These are phyloP conservation scores for Hippocampus zosterae DNA, from an alignment of 2,113 vertebrate genomes.

Conservation along the genomic window DNA sequence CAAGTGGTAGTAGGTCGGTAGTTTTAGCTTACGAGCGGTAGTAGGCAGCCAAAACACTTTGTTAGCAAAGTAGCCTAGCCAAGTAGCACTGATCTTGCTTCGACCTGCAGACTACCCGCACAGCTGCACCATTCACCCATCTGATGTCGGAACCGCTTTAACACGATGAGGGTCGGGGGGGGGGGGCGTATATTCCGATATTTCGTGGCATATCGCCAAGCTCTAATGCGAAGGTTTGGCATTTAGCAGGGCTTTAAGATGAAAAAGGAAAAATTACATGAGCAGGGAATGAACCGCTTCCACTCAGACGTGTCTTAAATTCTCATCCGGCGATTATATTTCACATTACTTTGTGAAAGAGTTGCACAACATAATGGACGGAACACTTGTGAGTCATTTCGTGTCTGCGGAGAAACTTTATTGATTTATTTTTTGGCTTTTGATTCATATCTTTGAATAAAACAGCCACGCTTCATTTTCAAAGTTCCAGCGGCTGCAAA, in stretches of 20 bases:
- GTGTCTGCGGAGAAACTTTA: background rate
- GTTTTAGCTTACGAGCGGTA: too few species aligned
- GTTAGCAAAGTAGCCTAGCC: too few species aligned
- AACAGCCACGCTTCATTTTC: background rate
- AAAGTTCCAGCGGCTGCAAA: slow-evolving; percentile 4
- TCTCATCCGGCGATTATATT: background rate
- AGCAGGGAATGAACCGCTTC: background rate
- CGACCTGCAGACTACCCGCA: too few species aligned
- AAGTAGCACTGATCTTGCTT: too few species aligned
- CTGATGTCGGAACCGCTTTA: too few species aligned
- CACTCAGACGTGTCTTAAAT: background rate
- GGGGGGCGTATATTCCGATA: too few species aligned
- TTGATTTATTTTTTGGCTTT: background rate
- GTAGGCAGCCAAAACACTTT: too few species aligned
- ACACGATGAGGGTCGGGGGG: too few species aligned
- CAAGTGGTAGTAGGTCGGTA: too few species aligned
- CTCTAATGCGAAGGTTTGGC: background rate
- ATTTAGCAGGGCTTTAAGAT: background rate
- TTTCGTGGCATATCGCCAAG: too few species aligned
- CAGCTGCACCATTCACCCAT: too few species aligned
- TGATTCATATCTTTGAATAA: background rate
- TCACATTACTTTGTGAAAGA: background rate
- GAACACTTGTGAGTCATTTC: slow-evolving; percentile 5
- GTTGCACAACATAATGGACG: slow-evolving; percentile 1
- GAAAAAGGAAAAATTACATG: background rate